Base-by-base conservation (phyloP, 2,888 invertebrate species). In the Dioctria linearis region DNA sequence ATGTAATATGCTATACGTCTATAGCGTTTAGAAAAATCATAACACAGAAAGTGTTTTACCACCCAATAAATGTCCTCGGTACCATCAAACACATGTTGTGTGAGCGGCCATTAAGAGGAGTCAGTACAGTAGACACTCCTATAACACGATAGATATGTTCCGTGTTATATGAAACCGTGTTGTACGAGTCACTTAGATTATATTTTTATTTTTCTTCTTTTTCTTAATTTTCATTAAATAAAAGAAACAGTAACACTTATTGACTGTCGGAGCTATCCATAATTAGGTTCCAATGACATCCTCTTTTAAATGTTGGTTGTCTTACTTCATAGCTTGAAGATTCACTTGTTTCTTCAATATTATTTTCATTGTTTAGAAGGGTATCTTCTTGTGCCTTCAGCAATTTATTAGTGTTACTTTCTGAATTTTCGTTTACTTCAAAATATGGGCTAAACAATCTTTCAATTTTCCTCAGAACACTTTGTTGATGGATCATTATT, bases 291-390 rank as follows among this genome's bases (percentile, higher is more conserved):
- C 51, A 75, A 57, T 59, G 61, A 75, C 61, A 75, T 75, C 46
- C 42, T 65, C 43, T 78, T 51, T 63, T 65, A 51, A 65, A 43
- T 46, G 49, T 46, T 46, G 2, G 49, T 46, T 46, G 49, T 46
- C 6, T 2, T 46, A 46, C 2, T 46, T 46, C 1, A 78, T 49
- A 66, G 66, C 51, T 78, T 65, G 51, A 66, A 66, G 66, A 49
- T 66, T 78, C 65, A 40, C 51, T 65, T 54, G 66, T 65, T 51
- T 78, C 65, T 78, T 65, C 6, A 3, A 2, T 78, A 51, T 66
- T 65, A 65, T 78, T 78, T 78, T 78, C 78, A 49, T 66, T 78
- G 54, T 46, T 63, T 76, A 63, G 63, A 46, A 63, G 37, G 46
- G 63, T 76, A 76, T 76, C 4, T 76, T 61, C 76, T 76, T 61